Conservation (phyloP, 2,888 invertebrate species). For the Teleogryllus oceanicus region DNA sequence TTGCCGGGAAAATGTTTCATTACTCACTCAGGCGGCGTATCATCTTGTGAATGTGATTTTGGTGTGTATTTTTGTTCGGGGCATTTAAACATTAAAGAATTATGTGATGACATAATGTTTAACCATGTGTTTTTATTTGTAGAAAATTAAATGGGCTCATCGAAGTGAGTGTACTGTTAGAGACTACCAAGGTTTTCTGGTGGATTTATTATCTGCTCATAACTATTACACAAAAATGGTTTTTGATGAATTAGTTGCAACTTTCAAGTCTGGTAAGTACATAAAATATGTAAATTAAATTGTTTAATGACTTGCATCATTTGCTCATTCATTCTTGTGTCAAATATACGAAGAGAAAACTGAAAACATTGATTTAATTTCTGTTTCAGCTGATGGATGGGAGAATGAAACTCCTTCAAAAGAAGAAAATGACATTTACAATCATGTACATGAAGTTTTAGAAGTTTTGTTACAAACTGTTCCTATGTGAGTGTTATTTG, state of each 20-base stretch:
- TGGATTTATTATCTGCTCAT: constrained; percentile 66
- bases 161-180: constrained; percentile 51
- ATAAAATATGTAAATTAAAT: not conserved
- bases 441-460: constrained; percentile 60
- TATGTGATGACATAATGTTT: not conserved
- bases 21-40: constrained; percentile 56
- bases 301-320: not conserved
- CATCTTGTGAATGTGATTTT: constrained; percentile 60
- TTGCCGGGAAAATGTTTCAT: constrained; percentile 56
- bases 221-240: constrained; percentile 61
- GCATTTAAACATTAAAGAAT: no score
- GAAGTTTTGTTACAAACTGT: constrained; percentile 51
- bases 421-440: constrained; percentile 55
- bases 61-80: constrained; percentile 38
- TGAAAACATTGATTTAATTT: not conserved
- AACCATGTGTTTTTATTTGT: constrained; percentile 27
- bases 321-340: no score
- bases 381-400: constrained; percentile 54
- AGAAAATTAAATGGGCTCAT: constrained; percentile 57
- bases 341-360: not conserved
- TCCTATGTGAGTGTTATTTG: constrained; percentile 55
- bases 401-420: constrained; percentile 57
- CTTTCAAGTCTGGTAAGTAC: constrained; percentile 57
- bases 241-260: constrained; percentile 57
- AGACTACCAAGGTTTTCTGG: constrained; percentile 61